These are phyloP conservation scores for Sphaeramia orbicularis DNA, from an alignment of 2,797 vertebrate genomes.

Conservation along the genomic window DNA sequence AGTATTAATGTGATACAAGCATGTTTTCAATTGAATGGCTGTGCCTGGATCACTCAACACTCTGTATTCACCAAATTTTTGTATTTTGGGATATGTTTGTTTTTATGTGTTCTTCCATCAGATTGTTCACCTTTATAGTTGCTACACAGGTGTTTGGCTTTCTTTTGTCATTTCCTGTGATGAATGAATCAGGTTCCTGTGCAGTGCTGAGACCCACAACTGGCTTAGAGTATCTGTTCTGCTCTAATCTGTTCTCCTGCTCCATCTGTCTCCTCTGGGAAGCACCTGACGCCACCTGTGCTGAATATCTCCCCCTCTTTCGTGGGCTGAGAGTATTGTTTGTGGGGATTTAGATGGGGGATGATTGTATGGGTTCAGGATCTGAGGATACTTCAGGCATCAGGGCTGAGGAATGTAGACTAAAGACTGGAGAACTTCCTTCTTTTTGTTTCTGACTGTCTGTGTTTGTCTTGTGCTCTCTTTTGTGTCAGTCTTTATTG, in stretches of 20 bases:
- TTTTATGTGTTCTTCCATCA: slow-evolving; percentile 15
- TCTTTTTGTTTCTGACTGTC: slow-evolving; percentile 75
- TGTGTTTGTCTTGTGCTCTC: slow-evolving; percentile 71
- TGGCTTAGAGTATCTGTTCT: slow-evolving; percentile 58
- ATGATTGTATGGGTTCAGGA: slow-evolving; percentile 72
- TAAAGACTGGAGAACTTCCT: slow-evolving; percentile 78
- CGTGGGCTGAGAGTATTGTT: slow-evolving; percentile 70
- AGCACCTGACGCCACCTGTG: slow-evolving; percentile 83
- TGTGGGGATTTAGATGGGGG: slow-evolving; percentile 63
- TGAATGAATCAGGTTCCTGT: slow-evolving; percentile 75
- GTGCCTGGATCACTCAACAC: not conserved
- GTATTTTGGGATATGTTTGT: not conserved
- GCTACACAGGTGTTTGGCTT: slow-evolving; percentile 67
- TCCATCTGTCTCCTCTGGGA: slow-evolving; percentile 76
- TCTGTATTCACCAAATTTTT: slow-evolving; percentile 1
- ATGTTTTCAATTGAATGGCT: not conserved
- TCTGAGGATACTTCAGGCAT: slow-evolving; percentile 71
- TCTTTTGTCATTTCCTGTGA: slow-evolving; percentile 63
- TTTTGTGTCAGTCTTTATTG: slow-evolving; percentile 64
- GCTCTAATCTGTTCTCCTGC: slow-evolving; percentile 64
- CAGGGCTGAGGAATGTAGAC: slow-evolving; percentile 75
- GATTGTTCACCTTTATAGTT: slow-evolving; percentile 39
- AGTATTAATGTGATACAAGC: slow-evolving; percentile 1
- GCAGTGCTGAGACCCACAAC: slow-evolving; percentile 46
- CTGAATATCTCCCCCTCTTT: slow-evolving; percentile 61